Base-by-base conservation (phyloP, 1,140 invertebrate species). In the Oedothorax gibbosus region DNA sequence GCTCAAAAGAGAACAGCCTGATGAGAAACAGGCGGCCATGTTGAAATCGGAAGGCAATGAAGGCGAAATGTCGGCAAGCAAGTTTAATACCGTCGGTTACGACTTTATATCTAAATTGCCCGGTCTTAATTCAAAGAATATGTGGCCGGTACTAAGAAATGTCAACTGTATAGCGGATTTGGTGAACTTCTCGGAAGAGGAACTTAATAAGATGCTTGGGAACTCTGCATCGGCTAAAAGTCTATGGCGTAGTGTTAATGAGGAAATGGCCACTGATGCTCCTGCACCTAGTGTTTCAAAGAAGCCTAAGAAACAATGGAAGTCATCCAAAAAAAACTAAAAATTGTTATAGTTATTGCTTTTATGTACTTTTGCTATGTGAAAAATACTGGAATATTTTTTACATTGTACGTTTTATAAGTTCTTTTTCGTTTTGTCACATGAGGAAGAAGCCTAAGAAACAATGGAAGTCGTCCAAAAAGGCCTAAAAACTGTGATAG, bases 61-160 rank as follows among this genome's bases (percentile, higher is more conserved):
- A 20, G 20, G 87, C 66, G 68, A 84, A 77, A 76, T 83, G 5
- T 50, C 92, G 78, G 88, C 92, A 79, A 94, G 94, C 85, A 93
- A 94, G 89, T 97, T 94, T 88, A 97, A 96, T 90, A 91, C 92
- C 35, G 90, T 91, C 71, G 93, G 83, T 35, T 88, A 93, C 91
- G 96, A 98, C 91, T 96, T 99, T 89, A 90, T 99, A 21, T 92
- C 95, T 12, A 96, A 96, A 90, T 91, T 99, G 87, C 97, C 97
- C 0, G 97, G 97, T 7, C 92, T 99, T 7, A 95, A 94, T 87
- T 94, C 95, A 0, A 96, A 96, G 90, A 99, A 98, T 90, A 92
- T 98, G 8, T 92, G 93, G 76, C 87, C 89, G 0, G 90, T 99
- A 79, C 91, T 99, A 90, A 94, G 95, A 86, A 94, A 94, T 89